Conservation (phyloP, 2,797 vertebrate species). For the Thunnus albacares region DNA sequence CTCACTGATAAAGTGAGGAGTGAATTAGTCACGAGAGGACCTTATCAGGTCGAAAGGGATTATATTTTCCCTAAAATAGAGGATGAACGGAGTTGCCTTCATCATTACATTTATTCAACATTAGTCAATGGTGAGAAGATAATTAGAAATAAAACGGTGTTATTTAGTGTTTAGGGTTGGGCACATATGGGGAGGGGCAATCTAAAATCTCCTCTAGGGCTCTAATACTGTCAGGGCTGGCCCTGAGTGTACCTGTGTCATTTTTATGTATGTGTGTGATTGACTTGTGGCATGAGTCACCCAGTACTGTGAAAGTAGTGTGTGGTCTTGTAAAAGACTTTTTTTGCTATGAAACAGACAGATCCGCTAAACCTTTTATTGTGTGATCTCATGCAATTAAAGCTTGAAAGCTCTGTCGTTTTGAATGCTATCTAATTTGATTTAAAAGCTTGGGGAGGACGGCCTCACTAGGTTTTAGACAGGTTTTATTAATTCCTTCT, state of each 20-base stretch:
- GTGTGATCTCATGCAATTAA: constrained; percentile 32
- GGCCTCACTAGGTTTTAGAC: constrained; percentile 9
- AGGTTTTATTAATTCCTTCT: constrained; percentile 25
- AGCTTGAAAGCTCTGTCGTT: constrained; percentile 16
- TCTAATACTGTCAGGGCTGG: neutral
- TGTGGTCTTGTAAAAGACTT: neutral
- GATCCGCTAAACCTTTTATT: constrained; percentile 29
- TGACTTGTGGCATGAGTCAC: constrained; percentile 7
- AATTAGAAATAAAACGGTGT: too few relatives aligned
- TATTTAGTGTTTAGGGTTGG: too few relatives aligned
- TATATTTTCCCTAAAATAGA: too few relatives aligned
- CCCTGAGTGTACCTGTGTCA: neutral
- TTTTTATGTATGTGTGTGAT: neutral
- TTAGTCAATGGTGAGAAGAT: too few relatives aligned
- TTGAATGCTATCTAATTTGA: constrained; percentile 35
- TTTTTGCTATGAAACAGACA: constrained; percentile 10
- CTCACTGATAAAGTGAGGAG: too few relatives aligned
- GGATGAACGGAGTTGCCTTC: too few relatives aligned
- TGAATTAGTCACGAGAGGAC: too few relatives aligned
- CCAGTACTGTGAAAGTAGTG: neutral
- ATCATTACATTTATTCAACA: too few relatives aligned
- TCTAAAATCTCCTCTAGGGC: neutral
- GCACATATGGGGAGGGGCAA: too few relatives aligned
- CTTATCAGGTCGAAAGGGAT: too few relatives aligned
- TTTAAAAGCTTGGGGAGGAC: constrained; percentile 9